Conservation (phyloP, 23 tunicate species). For the Oikopleura dioica region DNA sequence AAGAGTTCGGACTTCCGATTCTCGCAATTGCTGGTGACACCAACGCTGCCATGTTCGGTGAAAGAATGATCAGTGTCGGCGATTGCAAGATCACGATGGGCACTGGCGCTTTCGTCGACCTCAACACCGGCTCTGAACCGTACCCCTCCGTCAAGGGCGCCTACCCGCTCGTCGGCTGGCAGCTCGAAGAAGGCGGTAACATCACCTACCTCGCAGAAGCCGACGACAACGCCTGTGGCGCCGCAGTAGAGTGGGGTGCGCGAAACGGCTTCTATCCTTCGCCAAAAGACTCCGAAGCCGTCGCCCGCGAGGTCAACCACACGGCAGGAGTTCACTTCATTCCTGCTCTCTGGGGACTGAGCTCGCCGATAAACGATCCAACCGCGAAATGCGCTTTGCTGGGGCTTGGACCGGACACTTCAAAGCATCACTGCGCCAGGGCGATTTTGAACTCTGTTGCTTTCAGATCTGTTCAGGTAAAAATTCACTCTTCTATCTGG, state of each 20-base stretch:
- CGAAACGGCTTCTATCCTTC: slow-evolving; percentile 18
- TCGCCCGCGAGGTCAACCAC: slow-evolving; percentile 20
- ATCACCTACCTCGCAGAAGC: slow-evolving; percentile 66
- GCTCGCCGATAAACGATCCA: slow-evolving; percentile 67
- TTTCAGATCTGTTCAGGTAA: slow-evolving; percentile 18
- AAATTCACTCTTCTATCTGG: too few species aligned
- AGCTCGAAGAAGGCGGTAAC: slow-evolving; percentile 20
- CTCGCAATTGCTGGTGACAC: slow-evolving; percentile 56
- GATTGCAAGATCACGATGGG: slow-evolving; percentile 78
- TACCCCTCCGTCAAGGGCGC: slow-evolving; percentile 77
- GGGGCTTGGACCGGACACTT: slow-evolving; percentile 38
- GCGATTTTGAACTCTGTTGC: slow-evolving; percentile 79
- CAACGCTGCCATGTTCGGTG: slow-evolving; percentile 87
- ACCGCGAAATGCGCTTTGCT: slow-evolving; percentile 58
- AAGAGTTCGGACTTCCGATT: slow-evolving; percentile 37
- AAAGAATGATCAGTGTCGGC: slow-evolving; percentile 47
- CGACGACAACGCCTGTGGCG: slow-evolving; percentile 40
- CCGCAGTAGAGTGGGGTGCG: slow-evolving; percentile 45
- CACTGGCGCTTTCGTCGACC: slow-evolving; percentile 65
- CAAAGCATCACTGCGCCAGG: slow-evolving; percentile 25
- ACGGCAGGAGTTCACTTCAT: slow-evolving; percentile 47
- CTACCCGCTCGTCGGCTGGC: slow-evolving; percentile 81
- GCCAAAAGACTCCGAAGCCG: slow-evolving; percentile 24
- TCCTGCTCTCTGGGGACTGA: slow-evolving; percentile 63
- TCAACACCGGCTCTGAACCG: slow-evolving; percentile 50